Evolutionary conservation across 2,113 vertebrate species (phyloP), one percentile per base, ranked within the genome.

Genomic region (Tretioscincus oriximinensis): DNA sequence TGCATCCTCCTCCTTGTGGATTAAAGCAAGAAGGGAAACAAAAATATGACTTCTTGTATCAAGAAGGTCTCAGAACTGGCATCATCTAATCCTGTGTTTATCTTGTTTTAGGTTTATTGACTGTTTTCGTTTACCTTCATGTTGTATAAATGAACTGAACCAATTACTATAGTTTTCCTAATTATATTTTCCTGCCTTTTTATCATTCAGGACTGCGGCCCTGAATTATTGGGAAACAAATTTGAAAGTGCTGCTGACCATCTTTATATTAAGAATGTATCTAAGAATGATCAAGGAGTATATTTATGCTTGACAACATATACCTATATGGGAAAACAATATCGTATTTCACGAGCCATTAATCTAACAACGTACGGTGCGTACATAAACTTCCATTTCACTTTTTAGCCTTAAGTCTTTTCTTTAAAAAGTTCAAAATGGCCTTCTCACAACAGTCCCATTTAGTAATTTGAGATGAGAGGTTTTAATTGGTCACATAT

Each of bases 301-400:
- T 98, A 98, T 77, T 97, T 95, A 0, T 99, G 98, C 76, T 93
- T 2, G 2, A 80, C 95, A 77, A 88, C 81, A 0, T 97, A 97
- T 77, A 88, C 45, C 0, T 83, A 97, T 0, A 90, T 85, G 73
- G 97, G 95, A 10, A 85, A 92, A 58, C 81, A 41, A 0, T 95
- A 94, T 9, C 92, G 81, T 2, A 78, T 96, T 31, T 95, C 96
- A 29, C 95, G 97, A 80, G 94, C 92, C 0, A 93, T 97, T 14
- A 24, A 77, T 0, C 90, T 94, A 4, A 58, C 49, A 14, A 88
- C 97, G 81, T 78, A 66, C 63, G 68, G 41, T 16, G 75, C 67
- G 66, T 80, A 70, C 12, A 9, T 12, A n/a, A 76, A 14, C 79
- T 3, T 54, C 67, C 74, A 54, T n/a, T 1, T 21, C 85, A 22